Conservation (phyloP, 2,888 invertebrate species). For the Andrena trimmerana region DNA sequence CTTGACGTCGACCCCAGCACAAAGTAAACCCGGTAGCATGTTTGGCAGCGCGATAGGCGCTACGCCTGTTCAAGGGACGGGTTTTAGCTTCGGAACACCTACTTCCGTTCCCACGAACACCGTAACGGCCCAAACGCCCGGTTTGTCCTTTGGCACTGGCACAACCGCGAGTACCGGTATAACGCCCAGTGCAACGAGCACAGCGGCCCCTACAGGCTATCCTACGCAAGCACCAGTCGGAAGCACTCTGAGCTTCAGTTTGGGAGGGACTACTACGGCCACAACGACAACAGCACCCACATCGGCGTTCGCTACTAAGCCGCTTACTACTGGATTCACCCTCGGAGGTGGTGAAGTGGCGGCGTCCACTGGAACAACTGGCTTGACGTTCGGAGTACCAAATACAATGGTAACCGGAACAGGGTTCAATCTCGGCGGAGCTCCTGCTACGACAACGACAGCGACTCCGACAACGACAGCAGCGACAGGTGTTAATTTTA, state of each 20-base stretch:
- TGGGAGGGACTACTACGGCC: constrained; percentile 61
- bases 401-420: constrained; percentile 60
- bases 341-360: constrained; percentile 58
- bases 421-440: constrained; percentile 63
- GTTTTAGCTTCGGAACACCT: constrained; percentile 64
- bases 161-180: constrained; percentile 44
- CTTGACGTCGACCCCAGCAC: constrained; percentile 80
- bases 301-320: constrained; percentile 61
- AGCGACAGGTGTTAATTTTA: constrained; percentile 48
- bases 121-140: constrained; percentile 29
- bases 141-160: constrained; percentile 59
- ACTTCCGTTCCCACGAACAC: constrained; percentile 49
- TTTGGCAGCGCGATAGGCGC: constrained; percentile 83
- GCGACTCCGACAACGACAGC: constrained; percentile 62
- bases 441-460: constrained; percentile 56
- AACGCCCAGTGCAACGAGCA: constrained; percentile 48
- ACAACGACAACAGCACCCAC: constrained; percentile 58
- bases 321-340: constrained; percentile 69
- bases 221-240: constrained; percentile 28
- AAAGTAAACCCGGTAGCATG: constrained; percentile 78
- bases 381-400: constrained; percentile 70
- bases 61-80: constrained; percentile 58
- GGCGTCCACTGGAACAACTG: constrained; percentile 49
- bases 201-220: constrained; percentile 56
- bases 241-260: constrained; percentile 60